Conservation (phyloP, 2,888 invertebrate species). For the Aromia moschata region DNA sequence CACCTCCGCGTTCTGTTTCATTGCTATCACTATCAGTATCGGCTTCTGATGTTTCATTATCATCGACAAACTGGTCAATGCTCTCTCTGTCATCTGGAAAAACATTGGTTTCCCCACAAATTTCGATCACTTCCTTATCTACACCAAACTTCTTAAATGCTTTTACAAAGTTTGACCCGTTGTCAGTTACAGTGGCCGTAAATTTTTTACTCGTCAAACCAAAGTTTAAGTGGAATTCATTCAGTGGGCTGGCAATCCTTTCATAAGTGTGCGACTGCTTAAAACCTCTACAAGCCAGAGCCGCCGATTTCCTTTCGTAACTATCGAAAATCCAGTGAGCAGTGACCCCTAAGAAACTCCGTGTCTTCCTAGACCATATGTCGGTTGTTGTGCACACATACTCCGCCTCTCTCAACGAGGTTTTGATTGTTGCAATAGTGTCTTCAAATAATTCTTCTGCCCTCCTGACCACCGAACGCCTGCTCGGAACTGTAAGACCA, state of each 20-base stretch:
- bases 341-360: slow-evolving; percentile 8
- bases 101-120: too few species aligned
- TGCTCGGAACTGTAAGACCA: too few species aligned
- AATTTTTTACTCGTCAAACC: neutral
- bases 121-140: too few species aligned
- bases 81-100: too few species aligned
- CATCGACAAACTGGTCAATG: too few species aligned
- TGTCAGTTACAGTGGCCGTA: slow-evolving; percentile 3
- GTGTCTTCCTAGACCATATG: slow-evolving; percentile 3
- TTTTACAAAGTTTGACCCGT: slow-evolving; percentile 2
- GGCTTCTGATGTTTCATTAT: too few species aligned
- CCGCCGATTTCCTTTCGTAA: neutral
- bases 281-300: slow-evolving; percentile 5
- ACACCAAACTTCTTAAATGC: slow-evolving; percentile 11
- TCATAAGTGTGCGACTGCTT: neutral
- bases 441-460: too few species aligned
- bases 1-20: too few species aligned
- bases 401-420: neutral
- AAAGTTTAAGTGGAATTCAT: neutral
- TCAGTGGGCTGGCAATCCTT: neutral
- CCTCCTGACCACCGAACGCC: too few species aligned
- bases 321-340: neutral
- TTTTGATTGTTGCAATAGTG: too few species aligned
- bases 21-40: too few species aligned
- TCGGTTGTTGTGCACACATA: slow-evolving; percentile 7